These are phyloP conservation scores for Aurelia sp. DNA, from an alignment of 30 jellyfish, hydroid and myxozoan species.

Conservation along the genomic window DNA sequence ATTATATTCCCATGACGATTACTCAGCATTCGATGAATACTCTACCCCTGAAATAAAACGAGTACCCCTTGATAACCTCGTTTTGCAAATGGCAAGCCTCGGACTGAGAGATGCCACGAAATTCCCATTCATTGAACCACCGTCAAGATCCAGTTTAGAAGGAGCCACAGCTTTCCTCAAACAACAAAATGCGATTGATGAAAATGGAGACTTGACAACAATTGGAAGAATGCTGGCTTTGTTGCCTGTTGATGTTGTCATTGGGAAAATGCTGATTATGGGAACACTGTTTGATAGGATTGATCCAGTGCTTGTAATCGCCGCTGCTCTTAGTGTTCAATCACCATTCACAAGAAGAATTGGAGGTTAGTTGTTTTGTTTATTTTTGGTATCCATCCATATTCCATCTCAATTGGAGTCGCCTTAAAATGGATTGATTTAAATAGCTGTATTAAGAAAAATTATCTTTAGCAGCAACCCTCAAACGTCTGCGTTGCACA, in stretches of 20 bases:
- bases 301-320: conserved; percentile 92
- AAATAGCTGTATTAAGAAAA: too few species aligned
- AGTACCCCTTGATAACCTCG: conserved; percentile 94
- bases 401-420: too few species aligned
- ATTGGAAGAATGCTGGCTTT: conserved; percentile 92
- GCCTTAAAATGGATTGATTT: too few species aligned
- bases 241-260: conserved; percentile 95
- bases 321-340: conserved; percentile 97
- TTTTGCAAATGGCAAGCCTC: conserved; percentile 94
- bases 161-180: conserved; percentile 75
- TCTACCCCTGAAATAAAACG: conserved; percentile 99
- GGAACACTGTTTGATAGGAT: conserved; percentile 90
- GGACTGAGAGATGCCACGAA: conserved; percentile 90
- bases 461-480: too few species aligned
- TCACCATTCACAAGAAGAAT: conserved; percentile 89
- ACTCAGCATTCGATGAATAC: conserved; percentile 85
- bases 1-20: conserved; percentile 93
- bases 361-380: conserved; percentile 52
- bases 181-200: conserved; percentile 87
- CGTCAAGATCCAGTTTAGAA: conserved; percentile 85
- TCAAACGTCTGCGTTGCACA: too few species aligned
- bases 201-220: conserved; percentile 83
- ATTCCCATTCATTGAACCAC: conserved; percentile 97
- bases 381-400: too few species aligned
- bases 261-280: conserved; percentile 94